phyloP scores from a whole-genome alignment of 2,797 vertebrate species.

The Manis javanica region DNA sequence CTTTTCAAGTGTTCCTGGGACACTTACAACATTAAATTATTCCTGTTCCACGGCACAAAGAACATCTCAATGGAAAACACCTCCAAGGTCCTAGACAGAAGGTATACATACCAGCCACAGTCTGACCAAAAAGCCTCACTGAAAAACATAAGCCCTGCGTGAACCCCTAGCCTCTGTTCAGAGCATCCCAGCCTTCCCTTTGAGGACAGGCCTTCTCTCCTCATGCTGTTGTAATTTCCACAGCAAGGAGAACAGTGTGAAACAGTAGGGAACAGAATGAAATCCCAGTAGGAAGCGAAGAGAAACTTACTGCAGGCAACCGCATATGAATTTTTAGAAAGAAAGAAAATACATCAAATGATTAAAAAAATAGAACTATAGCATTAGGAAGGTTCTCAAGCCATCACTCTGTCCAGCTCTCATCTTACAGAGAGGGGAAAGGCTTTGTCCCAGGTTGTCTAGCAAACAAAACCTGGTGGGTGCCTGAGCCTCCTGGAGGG shows the following conservation, averaged over 20 bases:
- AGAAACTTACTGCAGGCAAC: constrained; percentile 47
- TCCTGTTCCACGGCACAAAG: not conserved
- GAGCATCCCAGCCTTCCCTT: not conserved
- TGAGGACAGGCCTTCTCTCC: constrained; percentile 10
- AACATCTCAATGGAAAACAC: constrained; percentile 24
- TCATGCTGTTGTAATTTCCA: constrained; percentile 24
- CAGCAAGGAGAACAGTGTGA: constrained; percentile 47
- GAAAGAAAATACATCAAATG: constrained; percentile 37
- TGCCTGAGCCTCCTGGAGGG: not conserved
- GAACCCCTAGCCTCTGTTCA: not conserved
- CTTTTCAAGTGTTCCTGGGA: constrained; percentile 36
- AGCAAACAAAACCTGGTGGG: not conserved
- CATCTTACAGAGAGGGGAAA: not conserved
- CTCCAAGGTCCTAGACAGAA: not conserved
- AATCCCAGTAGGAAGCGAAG: constrained; percentile 30
- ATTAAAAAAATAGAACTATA: constrained; percentile 13
- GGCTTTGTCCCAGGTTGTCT: not conserved
- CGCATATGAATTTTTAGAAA: constrained; percentile 51
- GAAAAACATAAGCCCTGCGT: not conserved
- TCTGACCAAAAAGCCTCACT: constrained; percentile 36
- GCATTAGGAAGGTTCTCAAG: not conserved
- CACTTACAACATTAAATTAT: not conserved
- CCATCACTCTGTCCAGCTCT: not conserved
- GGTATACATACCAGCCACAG: not conserved
- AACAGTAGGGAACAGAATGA: not conserved